Evolutionary conservation across 1,140 invertebrate genomes (phyloP), one percentile per base, ranked within the genome.

Genomic region (Trigoniulus corallinus): DNA sequence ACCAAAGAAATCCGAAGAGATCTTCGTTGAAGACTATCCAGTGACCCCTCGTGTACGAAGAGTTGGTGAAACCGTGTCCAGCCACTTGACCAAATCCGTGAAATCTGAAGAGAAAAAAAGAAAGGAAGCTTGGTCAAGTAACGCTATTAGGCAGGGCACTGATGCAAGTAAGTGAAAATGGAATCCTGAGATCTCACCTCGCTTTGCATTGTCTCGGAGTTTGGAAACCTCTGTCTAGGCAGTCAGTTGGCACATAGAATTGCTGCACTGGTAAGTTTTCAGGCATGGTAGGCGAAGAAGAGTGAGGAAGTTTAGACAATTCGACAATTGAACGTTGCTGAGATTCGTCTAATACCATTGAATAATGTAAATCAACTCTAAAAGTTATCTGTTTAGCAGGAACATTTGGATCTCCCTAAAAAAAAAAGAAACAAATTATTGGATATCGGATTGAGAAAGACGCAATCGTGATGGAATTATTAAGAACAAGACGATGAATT

Each of bases 361-460:
- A 55, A 24, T 54, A 56, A 1, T 43, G 41, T 7, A 65, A 45
- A 51, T 64, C 58, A 20, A 55, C 57, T n/a, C 55, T 21, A 10
- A 64, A 52, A 43, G 61, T 64, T 7, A 62, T 29, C 46, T 63
- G 52, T 15, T 56, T 57, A 10, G 62, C 58, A 12, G 63, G 63
- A 3, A 65, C 58, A 55, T 64, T 64, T 1, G 58, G 58, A 54
- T 65, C 62, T 27, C 63, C 63, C 63, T 65, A 24, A 24, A 44
- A 7, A 44, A 44, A 44, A 20, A 44, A 7, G 18, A 44, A 44
- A 7, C 7, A 44, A 44, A 44, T 44, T 34, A n/a, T n/a, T n/a
- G n/a, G n/a, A n/a, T n/a, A n/a, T n/a, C n/a, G n/a, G n/a, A n/a
- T n/a, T n/a, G n/a, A n/a, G n/a, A 34, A 34, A 34, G 7, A 34